These are phyloP conservation scores for Seriola quinqueradiata DNA, from an alignment of 2,113 vertebrate genomes.

Conservation along the genomic window DNA sequence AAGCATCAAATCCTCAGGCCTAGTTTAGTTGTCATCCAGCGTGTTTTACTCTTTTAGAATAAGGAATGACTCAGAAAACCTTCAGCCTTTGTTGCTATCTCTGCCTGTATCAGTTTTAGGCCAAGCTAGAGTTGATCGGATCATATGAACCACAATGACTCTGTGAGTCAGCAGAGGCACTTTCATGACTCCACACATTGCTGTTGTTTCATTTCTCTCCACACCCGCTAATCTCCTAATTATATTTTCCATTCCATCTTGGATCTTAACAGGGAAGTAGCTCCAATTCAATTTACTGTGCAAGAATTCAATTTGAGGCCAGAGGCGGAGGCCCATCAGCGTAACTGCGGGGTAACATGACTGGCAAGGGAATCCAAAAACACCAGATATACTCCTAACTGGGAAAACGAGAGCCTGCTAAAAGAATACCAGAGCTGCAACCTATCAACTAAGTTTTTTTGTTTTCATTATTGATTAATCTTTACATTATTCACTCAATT, in stretches of 20 bases:
- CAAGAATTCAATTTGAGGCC: slow-evolving; percentile 67
- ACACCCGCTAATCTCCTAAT: slow-evolving; percentile 55
- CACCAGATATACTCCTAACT: background rate
- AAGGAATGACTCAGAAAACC: background rate
- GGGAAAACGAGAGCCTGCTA: background rate
- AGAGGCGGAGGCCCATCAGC: slow-evolving; percentile 24
- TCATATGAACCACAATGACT: background rate
- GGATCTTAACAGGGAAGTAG: slow-evolving; percentile 50
- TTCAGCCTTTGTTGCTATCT: background rate
- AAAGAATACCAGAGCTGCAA: background rate
- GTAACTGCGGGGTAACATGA: slow-evolving; percentile 25
- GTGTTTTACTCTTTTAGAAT: background rate
- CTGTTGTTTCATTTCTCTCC: slow-evolving; percentile 40
- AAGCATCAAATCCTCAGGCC: too few relatives aligned
- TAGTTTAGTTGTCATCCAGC: too few relatives aligned
- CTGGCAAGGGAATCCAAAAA: slow-evolving; percentile 26
- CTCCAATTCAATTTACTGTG: slow-evolving; percentile 68
- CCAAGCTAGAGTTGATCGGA: slow-evolving; percentile 3
- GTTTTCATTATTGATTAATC: background rate
- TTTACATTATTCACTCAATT: background rate
- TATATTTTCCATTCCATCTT: slow-evolving; percentile 59
- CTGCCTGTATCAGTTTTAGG: slow-evolving; percentile 1
- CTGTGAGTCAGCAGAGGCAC: slow-evolving; percentile 41
- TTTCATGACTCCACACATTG: slow-evolving; percentile 30
- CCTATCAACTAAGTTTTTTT: too few relatives aligned